Evolutionary conservation across 2,113 vertebrate species (phyloP).

Genomic region (Pterocles orientalis): DNA sequence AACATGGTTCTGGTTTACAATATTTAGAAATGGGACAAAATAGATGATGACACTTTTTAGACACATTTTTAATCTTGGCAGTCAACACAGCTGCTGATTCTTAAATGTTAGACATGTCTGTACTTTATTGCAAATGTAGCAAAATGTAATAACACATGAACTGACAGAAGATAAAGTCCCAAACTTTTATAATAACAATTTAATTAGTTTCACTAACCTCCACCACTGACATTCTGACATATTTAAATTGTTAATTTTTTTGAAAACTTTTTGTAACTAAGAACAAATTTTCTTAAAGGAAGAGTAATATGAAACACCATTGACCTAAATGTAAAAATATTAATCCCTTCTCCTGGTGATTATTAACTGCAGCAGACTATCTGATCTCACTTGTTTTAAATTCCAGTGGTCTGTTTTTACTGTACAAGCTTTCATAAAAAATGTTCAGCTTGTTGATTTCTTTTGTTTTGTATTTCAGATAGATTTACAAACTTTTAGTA

Average conservation of each 20-base stretch:
- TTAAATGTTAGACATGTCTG: not conserved
- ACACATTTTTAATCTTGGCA: not conserved
- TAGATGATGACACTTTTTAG: not conserved
- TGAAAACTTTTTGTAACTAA: not conserved
- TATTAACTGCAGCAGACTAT: not conserved
- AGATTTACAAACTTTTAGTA: not conserved
- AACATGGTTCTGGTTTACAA: not conserved
- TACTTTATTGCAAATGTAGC: not conserved
- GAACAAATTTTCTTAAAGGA: not conserved
- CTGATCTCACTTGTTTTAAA: not conserved
- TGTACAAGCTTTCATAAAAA: not conserved
- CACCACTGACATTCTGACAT: not conserved
- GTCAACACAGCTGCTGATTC: not conserved
- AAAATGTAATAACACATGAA: not conserved
- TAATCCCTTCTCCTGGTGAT: not conserved
- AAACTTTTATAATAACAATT: not conserved
- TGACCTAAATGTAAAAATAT: not conserved
- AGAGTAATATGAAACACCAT: not conserved
- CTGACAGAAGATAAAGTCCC: not conserved
- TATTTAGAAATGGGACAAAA: not conserved
- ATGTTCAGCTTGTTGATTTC: not conserved
- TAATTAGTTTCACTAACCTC: not conserved
- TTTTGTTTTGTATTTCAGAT: not conserved
- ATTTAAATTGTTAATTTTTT: not conserved
- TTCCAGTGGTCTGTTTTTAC: accelerated